These are phyloP conservation scores for Drosophila algonquin DNA, from an alignment of 2,888 invertebrate genomes.

Conservation along the genomic window DNA sequence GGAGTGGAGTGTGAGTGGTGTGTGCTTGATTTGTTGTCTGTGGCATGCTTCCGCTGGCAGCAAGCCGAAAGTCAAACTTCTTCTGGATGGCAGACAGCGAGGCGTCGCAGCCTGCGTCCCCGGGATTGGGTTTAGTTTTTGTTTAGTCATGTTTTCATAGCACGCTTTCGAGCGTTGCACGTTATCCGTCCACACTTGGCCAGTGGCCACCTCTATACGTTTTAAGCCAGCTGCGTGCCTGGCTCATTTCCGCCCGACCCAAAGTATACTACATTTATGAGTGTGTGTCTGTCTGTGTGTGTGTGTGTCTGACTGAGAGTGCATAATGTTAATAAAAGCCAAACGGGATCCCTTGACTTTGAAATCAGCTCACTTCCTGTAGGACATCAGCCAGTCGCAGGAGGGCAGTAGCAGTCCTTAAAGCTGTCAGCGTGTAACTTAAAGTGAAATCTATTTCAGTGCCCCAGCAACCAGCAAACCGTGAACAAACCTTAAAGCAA, in stretches of 20 bases:
- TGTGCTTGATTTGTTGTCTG: constrained; percentile 21
- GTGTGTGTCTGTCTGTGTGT: constrained; percentile 14
- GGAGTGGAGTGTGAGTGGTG: constrained; percentile 20
- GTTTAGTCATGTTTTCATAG: constrained; percentile 58
- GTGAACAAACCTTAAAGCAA: constrained; percentile 46
- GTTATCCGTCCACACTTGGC: constrained; percentile 21
- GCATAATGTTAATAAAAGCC: constrained; percentile 29
- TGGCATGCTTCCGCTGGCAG: constrained; percentile 46
- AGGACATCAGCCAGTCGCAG: constrained; percentile 42
- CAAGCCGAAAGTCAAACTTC: constrained; percentile 59
- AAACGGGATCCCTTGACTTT: constrained; percentile 11
- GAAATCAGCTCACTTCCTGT: constrained; percentile 66
- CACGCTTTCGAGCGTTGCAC: constrained; percentile 50
- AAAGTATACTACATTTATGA: background rate
- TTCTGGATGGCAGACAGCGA: constrained; percentile 65
- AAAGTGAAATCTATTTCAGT: constrained; percentile 39
- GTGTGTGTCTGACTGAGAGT: constrained; percentile 2
- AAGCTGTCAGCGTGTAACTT: constrained; percentile 22
- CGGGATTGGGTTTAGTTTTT: constrained; percentile 48
- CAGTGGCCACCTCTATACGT: constrained; percentile 12
- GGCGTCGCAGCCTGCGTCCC: constrained; percentile 60
- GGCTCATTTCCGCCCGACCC: constrained; percentile 47
- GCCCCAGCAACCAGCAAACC: constrained; percentile 38
- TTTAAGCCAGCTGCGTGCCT: constrained; percentile 38
- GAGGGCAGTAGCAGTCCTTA: background rate